A percentile compares a stretch with the other conserved stretches of the same genome.
phyloP scores from a whole-genome alignment of 2,797 vertebrate genomes.

The Xiphorhynchus erythropygius region DNA sequence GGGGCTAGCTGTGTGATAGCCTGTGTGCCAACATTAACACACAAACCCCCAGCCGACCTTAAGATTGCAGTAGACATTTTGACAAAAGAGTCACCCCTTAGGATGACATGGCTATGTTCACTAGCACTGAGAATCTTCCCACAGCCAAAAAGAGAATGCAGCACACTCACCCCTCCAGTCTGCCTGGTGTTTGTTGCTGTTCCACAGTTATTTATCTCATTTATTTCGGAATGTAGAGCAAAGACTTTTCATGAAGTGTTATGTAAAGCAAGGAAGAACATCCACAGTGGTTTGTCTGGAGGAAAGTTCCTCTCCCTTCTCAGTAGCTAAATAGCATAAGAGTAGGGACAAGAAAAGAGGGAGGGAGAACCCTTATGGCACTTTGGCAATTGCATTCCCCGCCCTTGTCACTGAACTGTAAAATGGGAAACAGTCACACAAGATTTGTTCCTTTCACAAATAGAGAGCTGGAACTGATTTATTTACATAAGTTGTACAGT shows the following conservation, averaged over 20 bases:
- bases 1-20: accelerated
- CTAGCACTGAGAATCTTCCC: neutral
- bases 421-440: conserved; percentile 21
- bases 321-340: neutral
- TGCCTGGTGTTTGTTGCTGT: neutral
- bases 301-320: neutral
- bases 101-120: neutral
- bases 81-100: neutral
- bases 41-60: neutral
- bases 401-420: neutral
- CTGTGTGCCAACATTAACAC: neutral
- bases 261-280: neutral
- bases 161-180: accelerated
- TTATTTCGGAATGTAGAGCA: neutral
- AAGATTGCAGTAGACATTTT: neutral
- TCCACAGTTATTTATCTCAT: neutral
- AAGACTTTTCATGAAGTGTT: neutral
- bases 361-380: neutral
- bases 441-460: conserved; percentile 17
- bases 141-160: accelerated
- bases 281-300: neutral
- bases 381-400: neutral
- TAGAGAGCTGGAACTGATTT: conserved; percentile 45
- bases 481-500: neutral
- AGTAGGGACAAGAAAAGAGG: neutral